phyloP scores from a whole-genome alignment of 2,888 invertebrate species.

The Zygogramma bicolorata region DNA sequence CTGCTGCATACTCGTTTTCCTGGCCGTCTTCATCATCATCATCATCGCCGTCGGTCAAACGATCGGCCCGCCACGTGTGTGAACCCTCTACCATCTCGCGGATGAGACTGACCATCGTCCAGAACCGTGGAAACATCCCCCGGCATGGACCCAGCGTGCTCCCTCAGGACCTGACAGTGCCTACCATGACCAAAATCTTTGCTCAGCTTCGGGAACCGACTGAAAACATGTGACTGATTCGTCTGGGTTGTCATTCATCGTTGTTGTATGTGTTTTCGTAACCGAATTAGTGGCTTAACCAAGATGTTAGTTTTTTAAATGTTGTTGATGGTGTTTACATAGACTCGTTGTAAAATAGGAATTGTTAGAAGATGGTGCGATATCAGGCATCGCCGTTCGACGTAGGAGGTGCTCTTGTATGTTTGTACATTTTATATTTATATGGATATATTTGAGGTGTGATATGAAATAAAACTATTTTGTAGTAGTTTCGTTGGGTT shows the following conservation, averaged over 20 bases:
- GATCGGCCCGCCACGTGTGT: slow-evolving; percentile 68
- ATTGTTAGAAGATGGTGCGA: slow-evolving; percentile 4
- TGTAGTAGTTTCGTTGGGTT: slow-evolving; percentile 43
- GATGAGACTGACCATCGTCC: not conserved
- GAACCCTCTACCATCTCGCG: not conserved
- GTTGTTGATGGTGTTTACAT: slow-evolving; percentile 35
- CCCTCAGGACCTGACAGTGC: slow-evolving; percentile 34
- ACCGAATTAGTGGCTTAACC: slow-evolving; percentile 56
- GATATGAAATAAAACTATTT: slow-evolving; percentile 56
- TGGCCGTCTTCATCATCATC: slow-evolving; percentile 85
- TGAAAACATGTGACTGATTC: slow-evolving; percentile 40
- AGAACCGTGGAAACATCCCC: not conserved
- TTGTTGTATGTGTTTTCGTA: slow-evolving; percentile 47
- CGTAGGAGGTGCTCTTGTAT: slow-evolving; percentile 52
- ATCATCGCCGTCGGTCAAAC: slow-evolving; percentile 86
- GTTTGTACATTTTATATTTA: slow-evolving; percentile 62
- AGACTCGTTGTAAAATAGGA: slow-evolving; percentile 22
- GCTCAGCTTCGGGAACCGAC: slow-evolving; percentile 14
- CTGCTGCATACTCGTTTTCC: slow-evolving; percentile 83
- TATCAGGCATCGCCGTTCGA: slow-evolving; percentile 39
- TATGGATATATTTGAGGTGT: slow-evolving; percentile 51
- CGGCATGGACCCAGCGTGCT: slow-evolving; percentile 17
- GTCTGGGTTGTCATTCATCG: slow-evolving; percentile 37
- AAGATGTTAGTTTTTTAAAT: slow-evolving; percentile 49
- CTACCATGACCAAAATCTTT: slow-evolving; percentile 16